Evolutionary conservation across 1,140 invertebrate species (phyloP), one percentile per base, ranked within the genome.

Genomic region (Lasaia peninsularis): DNA sequence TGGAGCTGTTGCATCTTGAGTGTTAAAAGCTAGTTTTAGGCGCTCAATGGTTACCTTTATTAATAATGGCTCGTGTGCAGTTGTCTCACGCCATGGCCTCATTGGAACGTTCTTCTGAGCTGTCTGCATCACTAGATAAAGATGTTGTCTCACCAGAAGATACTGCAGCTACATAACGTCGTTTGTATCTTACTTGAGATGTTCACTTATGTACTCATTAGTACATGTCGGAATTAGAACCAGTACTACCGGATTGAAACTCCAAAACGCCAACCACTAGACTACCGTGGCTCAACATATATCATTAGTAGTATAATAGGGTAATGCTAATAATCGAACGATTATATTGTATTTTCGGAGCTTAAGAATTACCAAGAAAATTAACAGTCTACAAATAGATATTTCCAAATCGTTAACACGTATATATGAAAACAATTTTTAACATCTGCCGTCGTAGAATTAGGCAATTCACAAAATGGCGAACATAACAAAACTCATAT

Each of bases 121-220:
- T 48, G 44, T 61, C 53, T 52, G 52, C 18, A 60, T 52, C 37
- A 51, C 49, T 61, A 56, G 60, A 56, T 37, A 31, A 60, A 55
- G 52, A 50, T 20, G 58, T 56, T 16, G 40, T 34, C 50, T 52
- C 57, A 59, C 57, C 50, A 52, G 57, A 59, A 24, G 50, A 59
- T 32, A 54, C 20, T 48, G 48, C 34, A 52, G 57, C 62, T 63
- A 20, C 21, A 44, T 20, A 52, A 48, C 12, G 40, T 58, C 12
- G 21, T 37, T 18, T 56, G 20, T 21, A 33, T 58, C 52, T 56
- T 24, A 31, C 55, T 63, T 20, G 40, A 31, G 56, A 34, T 21
- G 51, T 34, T 28, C n/a, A n/a, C n/a, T n/a, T n/a, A n/a, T n/a
- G n/a, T n/a, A n/a, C n/a, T n/a, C n/a, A n/a, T n/a, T n/a, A n/a